Base-by-base conservation (phyloP, 2,888 invertebrate genomes). In the Bellardia pandia region DNA sequence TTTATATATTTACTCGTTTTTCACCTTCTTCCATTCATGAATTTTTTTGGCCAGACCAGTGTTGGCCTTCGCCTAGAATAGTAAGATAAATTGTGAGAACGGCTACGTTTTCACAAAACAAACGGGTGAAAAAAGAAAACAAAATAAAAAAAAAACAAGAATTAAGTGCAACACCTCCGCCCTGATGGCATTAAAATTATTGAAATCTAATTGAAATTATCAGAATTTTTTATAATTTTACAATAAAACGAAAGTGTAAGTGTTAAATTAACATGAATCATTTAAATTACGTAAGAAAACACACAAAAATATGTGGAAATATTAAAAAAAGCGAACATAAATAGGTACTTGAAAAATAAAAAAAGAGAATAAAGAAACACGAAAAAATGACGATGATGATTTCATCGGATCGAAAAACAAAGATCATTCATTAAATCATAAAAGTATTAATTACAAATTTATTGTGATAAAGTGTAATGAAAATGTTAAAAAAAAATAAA, bases 161-260 rank as follows among this genome's bases (percentile, higher is more conserved):
- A 74, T 80, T 77, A 45, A 77, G 75, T 71, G 71, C 62, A 86
- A 88, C 89, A 85, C 68, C 88, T 89, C 90, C 91, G 88, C 92
- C 93, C 93, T 93, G 91, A 93, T 93, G 93, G 92, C 91, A 93
- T 88, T 91, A 90, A 89, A 90, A 90, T 89, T 82, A 85, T 66
- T 85, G 81, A 91, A 90, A 90, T 89, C 76, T 81, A 76, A 89
- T 88, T 89, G 85, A 91, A 90, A 90, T 86, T 81, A 33, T 72
- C 77, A 79, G 33, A 86, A 90, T 86, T 82, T 75, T 48, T 62
- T 40, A 51, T 23, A 71, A 88, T 83, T 74, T 77, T 79, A 74
- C 48, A 85, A 86, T 64, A 68, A 90, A 80, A 66, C 86, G 88
- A 75, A 89, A 90, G 91, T 90, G 90, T 90, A 90, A 90, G 89